Evolutionary conservation across 2,888 invertebrate genomes (phyloP), one percentile per base, ranked within the genome.

Genomic region (Pilophorus perplexus): DNA sequence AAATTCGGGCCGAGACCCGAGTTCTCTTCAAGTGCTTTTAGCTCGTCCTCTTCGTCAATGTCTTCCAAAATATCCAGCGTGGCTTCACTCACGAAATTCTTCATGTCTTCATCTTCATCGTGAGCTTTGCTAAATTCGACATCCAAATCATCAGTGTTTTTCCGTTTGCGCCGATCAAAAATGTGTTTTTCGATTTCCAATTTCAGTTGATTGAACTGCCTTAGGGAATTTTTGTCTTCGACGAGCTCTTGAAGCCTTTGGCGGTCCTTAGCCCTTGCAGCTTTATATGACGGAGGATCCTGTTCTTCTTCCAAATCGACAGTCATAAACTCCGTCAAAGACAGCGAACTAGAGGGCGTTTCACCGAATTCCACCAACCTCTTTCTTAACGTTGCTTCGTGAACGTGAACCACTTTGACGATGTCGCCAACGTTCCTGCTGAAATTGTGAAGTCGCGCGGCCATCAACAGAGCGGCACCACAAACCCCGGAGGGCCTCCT

Each of bases 221-320:
- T 74, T 42, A 79, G 77, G 27, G 81, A 75, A 60, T 78, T 78
- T 46, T 79, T 79, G 37, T 74, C 81, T 69, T 83, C 82, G 74
- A 83, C 77, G 1, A 62, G 20, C 28, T 62, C 62, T 46, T 62
- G 62, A 25, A 93, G 78, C 25, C 90, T 81, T 73, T 92, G 92
- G 71, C 90, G 89, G 75, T 94, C 94, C 74, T 90, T 89, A 74
- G 89, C 88, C 64, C 95, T 83, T 0, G 94, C 93, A 1, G 88
- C 89, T 77, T 92, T 93, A 76, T 94, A 98, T 1, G 93, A 90
- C 0, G 97, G 97, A 6, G 97, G 94, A 78, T 97, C 97, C 77
- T 93, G 93, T 74, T 95, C 95, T 73, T 94, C 93, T 76, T 97
- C 96, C 72, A 99, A 79, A 76, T 99, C 97, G 0, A 98, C 92